Base-by-base conservation (phyloP, 2,888 invertebrate genomes). In the Pheosia tremula region DNA sequence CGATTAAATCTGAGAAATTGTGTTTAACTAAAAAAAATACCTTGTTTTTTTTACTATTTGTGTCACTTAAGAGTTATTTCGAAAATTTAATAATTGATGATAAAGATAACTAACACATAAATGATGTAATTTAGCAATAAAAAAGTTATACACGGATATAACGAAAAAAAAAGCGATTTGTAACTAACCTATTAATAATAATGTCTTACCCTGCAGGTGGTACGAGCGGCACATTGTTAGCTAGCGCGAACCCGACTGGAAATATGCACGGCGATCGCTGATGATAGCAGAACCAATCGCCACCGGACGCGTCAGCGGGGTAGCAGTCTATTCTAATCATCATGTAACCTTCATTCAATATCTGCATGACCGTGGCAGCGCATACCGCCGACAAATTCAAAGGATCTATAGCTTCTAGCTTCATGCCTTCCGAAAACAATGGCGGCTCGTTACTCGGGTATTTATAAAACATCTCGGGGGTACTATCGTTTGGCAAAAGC, bases 211-310 rank as follows among this genome's bases (percentile, higher is more conserved):
- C 92, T 84, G 97, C 95, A 0, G 99, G 99, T 3, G 98, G 98
- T 5, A 97, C 97, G 49, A 99, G 91, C 0, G 96, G 94, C 66
- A 99, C 96, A 59, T 96, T 96, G 83, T 98, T 97, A 24, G 96
- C 95, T 65, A 96, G 95, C 80, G 98, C 98, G 87, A 99, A 99
- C 3, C 99, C 99, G 9, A 98, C 97, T 55, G 99, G 98, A 84
- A 99, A 98, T 84, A 99, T 97, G 83, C 98, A 98, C 0, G 99
- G 98, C 2, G 99, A 99, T 66, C 97, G 96, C 68, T 97, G 96
- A 85, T 99, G 99, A 84, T 99, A 98, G 83, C 99, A 99, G 85
- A 99, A 98, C 98, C 98, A 98, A 87, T 99, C 99, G 0, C 97
- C 96, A n/a, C 96, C 96, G 61, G 96, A 95, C 39, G 95, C 95